These are phyloP conservation scores for Steinernema khuongi DNA, from an alignment of 1,140 invertebrate species.

Conservation along the genomic window DNA sequence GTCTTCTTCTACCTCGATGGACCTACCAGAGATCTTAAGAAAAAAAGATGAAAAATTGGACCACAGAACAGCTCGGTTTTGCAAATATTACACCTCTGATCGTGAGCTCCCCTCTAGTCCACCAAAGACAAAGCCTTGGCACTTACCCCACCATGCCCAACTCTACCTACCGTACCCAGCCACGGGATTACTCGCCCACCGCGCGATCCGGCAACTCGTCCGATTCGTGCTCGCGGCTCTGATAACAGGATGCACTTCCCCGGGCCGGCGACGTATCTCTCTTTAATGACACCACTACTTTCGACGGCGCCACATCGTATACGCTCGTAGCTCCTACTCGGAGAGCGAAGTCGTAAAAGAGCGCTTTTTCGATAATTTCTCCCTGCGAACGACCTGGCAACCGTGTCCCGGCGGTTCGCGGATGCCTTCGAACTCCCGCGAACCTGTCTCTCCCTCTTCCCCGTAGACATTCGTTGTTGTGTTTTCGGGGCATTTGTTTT, in stretches of 20 bases:
- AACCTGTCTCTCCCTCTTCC: not conserved
- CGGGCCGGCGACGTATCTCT: not conserved
- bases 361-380: not conserved
- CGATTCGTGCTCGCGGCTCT: not conserved
- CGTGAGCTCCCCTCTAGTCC: not conserved
- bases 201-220: not conserved
- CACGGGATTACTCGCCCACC: too few species aligned
- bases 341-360: constrained; percentile 1
- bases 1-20: too few species aligned
- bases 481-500: constrained; percentile 9
- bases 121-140: too few species aligned
- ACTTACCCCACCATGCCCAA: too few species aligned
- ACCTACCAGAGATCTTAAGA: too few species aligned
- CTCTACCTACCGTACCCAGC: too few species aligned
- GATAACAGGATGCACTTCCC: constrained; percentile 1
- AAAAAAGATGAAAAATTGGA: too few species aligned
- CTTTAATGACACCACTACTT: not conserved
- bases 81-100: too few species aligned
- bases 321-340: not conserved
- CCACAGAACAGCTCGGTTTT: too few species aligned
- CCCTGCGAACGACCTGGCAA: not conserved
- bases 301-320: constrained; percentile 2
- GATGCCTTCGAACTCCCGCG: not conserved
- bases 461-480: not conserved
- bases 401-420: not conserved